phyloP scores from a whole-genome alignment of 2,797 vertebrate genomes.

The Muscicapa striata region DNA sequence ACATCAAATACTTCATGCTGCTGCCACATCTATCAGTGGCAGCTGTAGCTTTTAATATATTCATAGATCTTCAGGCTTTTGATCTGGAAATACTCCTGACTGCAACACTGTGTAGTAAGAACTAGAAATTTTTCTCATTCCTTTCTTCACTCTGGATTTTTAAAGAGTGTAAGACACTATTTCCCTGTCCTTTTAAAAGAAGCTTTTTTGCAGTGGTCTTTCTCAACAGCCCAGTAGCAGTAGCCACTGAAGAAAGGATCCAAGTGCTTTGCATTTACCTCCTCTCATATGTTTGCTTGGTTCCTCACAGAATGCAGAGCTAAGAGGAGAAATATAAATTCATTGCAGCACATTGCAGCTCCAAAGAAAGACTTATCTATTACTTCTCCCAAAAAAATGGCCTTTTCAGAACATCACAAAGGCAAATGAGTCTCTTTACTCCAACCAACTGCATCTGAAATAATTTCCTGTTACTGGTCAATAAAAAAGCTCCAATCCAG shows the following conservation, averaged over 20 bases:
- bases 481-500: background rate
- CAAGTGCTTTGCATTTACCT: background rate
- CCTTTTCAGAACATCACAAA: background rate
- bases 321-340: background rate
- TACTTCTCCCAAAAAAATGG: background rate
- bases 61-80: background rate
- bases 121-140: background rate
- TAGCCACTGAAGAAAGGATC: background rate
- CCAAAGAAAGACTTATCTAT: background rate
- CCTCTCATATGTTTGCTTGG: background rate
- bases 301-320: background rate
- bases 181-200: background rate
- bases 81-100: background rate
- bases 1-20: background rate
- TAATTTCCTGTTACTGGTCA: background rate
- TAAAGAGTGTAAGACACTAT: background rate
- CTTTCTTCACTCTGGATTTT: background rate
- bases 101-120: fast-evolving
- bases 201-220: background rate
- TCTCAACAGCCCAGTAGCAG: background rate
- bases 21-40: background rate
- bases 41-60: background rate
- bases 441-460: background rate
- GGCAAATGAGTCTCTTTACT: background rate
- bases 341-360: background rate